Evolutionary conservation across 1,140 invertebrate genomes (phyloP).

Genomic region (Magallana angulata): DNA sequence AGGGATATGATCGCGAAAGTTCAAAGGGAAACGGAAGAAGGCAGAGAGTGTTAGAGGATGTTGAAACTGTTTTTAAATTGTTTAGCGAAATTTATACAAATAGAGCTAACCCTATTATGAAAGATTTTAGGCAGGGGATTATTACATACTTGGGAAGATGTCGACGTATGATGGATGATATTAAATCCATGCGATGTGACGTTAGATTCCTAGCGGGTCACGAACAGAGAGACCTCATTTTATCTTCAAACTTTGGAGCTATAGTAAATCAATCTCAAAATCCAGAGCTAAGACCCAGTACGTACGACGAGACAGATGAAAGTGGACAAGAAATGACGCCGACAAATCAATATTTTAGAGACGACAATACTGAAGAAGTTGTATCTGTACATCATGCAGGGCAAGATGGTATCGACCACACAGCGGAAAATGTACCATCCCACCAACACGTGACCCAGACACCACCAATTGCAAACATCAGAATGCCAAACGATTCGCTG

Average conservation of each 20-base stretch:
- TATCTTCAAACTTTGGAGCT: not conserved
- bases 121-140: not conserved
- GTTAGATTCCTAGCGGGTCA: not conserved
- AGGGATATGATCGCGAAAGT: not conserved
- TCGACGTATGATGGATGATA: not conserved
- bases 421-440: not conserved
- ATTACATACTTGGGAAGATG: not conserved
- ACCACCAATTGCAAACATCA: too few species aligned
- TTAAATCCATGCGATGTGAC: not conserved
- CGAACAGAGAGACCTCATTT: slow-evolving; percentile 12
- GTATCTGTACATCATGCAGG: not conserved
- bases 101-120: not conserved
- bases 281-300: too few species aligned
- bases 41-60: not conserved
- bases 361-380: not conserved
- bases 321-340: not conserved
- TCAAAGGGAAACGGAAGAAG: not conserved
- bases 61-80: not conserved
- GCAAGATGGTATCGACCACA: not conserved
- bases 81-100: not conserved
- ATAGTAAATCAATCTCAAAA: not conserved
- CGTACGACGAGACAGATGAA: not conserved
- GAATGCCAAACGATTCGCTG: too few species aligned
- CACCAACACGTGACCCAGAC: too few species aligned
- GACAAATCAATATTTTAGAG: not conserved